A percentile compares a stretch with the other conserved stretches of the same genome.
phyloP scores from a whole-genome alignment of 2,797 vertebrate genomes.

The Lithobates pipiens region DNA sequence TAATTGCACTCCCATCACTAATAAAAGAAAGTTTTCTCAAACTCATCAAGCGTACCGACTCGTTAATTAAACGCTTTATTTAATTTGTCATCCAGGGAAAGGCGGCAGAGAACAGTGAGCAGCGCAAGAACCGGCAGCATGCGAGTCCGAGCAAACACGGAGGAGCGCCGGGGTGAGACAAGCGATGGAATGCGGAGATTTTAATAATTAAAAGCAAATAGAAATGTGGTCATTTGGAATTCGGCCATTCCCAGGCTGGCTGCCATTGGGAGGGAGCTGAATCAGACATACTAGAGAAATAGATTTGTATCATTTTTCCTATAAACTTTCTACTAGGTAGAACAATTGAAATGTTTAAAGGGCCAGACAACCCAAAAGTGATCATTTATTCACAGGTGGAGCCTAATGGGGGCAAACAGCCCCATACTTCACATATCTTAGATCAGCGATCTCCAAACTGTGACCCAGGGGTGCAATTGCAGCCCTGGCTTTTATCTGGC shows the following conservation, averaged over 20 bases:
- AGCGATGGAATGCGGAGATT: too few relatives aligned
- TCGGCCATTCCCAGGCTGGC: neutral
- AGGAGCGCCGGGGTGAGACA: neutral
- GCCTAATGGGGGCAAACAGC: too few relatives aligned
- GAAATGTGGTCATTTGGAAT: neutral
- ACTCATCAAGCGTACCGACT: slow-evolving; percentile 53
- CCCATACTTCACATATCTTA: too few relatives aligned
- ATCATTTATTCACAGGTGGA: too few relatives aligned
- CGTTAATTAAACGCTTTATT: slow-evolving; percentile 60
- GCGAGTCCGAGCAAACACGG: slow-evolving; percentile 4
- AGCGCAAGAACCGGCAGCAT: neutral
- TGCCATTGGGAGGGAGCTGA: neutral
- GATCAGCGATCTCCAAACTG: too few relatives aligned
- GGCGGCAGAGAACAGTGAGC: slow-evolving; percentile 8
- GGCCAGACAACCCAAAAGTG: too few relatives aligned
- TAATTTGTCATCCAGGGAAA: slow-evolving; percentile 51
- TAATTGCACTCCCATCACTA: slow-evolving; percentile 59
- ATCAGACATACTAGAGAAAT: too few relatives aligned
- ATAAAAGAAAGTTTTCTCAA: slow-evolving; percentile 61
- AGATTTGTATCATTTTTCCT: too few relatives aligned
- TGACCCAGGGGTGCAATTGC: rapidly evolving
- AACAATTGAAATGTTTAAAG: too few relatives aligned
- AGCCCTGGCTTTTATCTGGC: too few relatives aligned
- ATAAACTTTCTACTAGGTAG: too few relatives aligned
- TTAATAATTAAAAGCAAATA: neutral